Percentiles rank a stretch among this genome's conserved stretches.
These are phyloP conservation scores for Capitulum mitella DNA, from an alignment of 2,888 invertebrate species.

Conservation along the genomic window DNA sequence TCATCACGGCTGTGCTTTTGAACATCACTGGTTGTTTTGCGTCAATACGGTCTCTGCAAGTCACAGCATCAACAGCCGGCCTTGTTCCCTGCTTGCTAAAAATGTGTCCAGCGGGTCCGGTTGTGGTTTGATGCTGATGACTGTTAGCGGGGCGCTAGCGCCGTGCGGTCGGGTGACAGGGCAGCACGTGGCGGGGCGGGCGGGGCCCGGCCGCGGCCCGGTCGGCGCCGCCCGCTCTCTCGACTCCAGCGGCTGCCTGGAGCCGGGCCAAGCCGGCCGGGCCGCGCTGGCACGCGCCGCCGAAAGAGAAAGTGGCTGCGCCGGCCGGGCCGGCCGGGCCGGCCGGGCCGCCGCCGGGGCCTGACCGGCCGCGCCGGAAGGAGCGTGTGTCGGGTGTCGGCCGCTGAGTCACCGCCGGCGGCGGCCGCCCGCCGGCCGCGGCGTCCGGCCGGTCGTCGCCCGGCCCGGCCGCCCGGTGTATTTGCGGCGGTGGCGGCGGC, in stretches of 20 bases:
- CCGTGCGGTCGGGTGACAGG: neutral
- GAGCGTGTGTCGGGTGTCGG: neutral
- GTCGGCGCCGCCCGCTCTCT: neutral
- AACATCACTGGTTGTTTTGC: no score
- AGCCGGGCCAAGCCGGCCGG: neutral
- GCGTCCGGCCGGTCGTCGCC: neutral
- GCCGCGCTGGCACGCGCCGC: conserved; percentile 4
- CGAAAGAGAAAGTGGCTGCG: conserved; percentile 1
- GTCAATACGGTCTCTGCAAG: no score
- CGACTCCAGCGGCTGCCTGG: neutral
- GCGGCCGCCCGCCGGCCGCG: neutral
- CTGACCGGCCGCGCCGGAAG: neutral
- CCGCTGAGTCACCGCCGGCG: neutral
- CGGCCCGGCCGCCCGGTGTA: neutral
- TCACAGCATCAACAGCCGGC: no score
- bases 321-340: neutral
- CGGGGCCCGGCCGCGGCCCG: neutral
- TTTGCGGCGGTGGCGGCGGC: neutral
- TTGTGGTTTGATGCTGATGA: no score
- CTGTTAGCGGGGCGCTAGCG: no score
- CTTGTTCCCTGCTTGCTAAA: no score
- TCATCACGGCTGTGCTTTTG: no score
- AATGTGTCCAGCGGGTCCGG: no score
- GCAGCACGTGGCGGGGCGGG: neutral
- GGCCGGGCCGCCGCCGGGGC: neutral